A percentile compares a stretch with the other conserved stretches of the same genome.
Conservation (phyloP, 1,140 invertebrate genomes). For the Stratiolaelaps scimitus region DNA sequence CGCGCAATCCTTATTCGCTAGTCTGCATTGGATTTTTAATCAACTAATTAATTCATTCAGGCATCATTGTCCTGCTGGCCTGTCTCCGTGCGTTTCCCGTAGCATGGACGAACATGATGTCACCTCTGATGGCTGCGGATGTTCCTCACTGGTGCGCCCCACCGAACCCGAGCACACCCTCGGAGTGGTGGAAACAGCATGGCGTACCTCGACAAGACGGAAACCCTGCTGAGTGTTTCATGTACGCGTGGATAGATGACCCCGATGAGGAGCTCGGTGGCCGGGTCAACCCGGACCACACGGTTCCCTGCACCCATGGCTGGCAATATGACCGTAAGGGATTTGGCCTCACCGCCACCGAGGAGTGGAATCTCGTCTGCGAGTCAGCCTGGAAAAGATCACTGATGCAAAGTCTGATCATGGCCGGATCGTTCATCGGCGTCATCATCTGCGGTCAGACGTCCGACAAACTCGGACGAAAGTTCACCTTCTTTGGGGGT, state of each 20-base stretch:
- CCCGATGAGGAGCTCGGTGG: not conserved
- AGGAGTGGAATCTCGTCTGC: constrained; percentile 6
- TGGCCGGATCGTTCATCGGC: constrained; percentile 1
- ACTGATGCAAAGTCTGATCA: constrained; percentile 9
- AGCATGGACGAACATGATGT: constrained; percentile 17
- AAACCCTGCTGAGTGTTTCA: not conserved
- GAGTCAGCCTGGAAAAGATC: not conserved
- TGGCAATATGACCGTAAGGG: not conserved
- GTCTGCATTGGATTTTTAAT: no score
- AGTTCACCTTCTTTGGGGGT: not conserved
- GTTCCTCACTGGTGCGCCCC: constrained; percentile 19
- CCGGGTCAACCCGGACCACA: no score
- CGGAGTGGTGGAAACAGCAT: constrained; percentile 1
- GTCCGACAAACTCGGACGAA: not conserved
- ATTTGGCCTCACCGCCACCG: not conserved
- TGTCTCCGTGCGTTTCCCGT: not conserved
- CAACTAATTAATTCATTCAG: no score
- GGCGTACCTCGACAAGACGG: not conserved
- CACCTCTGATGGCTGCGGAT: not conserved
- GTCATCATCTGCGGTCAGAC: not conserved
- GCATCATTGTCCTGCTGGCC: constrained; percentile 7
- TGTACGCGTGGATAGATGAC: not conserved
- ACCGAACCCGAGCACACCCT: not conserved
- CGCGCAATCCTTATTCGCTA: no score
- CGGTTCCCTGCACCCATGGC: constrained; percentile 7